Conservation (phyloP, 2,888 invertebrate species). For the Bimastos eiseni region DNA sequence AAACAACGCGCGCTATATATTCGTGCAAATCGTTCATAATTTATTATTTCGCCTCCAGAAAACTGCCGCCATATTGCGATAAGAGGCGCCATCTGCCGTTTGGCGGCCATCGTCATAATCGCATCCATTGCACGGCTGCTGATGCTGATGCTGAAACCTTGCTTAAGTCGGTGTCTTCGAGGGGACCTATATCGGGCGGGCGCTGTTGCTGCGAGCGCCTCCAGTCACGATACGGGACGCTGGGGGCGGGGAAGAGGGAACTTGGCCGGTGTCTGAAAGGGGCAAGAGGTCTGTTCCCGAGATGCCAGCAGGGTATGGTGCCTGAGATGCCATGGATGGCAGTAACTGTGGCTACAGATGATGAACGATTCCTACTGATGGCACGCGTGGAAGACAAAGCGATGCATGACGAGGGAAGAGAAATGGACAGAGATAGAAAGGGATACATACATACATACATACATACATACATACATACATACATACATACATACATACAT, state of each 20-base stretch:
- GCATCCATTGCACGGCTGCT: neutral
- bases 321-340: too few species aligned
- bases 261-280: neutral
- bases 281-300: neutral
- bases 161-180: neutral
- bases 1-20: neutral
- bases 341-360: neutral
- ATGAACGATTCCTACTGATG: neutral
- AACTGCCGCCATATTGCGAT: neutral
- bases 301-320: too few species aligned
- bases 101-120: neutral
- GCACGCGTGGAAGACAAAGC: neutral
- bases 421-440: neutral
- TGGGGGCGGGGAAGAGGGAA: too few species aligned
- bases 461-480: neutral
- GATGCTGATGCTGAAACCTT: neutral
- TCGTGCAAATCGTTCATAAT: neutral
- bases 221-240: neutral
- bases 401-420: neutral
- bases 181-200: neutral
- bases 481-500: neutral
- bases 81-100: neutral
- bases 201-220: too few species aligned
- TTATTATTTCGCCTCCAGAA: neutral
- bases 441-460: neutral